These are phyloP conservation scores for Buathra laborator DNA, from an alignment of 2,888 invertebrate genomes.

Conservation along the genomic window DNA sequence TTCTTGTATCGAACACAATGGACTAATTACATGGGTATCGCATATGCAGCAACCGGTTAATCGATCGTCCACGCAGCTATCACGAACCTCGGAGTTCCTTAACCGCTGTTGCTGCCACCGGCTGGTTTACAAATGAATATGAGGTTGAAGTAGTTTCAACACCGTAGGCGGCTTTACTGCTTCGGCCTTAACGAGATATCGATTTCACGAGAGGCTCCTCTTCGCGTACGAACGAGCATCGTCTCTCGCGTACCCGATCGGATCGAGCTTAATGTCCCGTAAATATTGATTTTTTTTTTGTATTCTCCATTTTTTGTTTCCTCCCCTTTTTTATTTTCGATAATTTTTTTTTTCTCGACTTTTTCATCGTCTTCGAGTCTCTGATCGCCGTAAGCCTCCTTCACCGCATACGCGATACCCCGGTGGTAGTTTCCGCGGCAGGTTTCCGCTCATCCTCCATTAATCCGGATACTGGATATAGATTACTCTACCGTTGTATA, in stretches of 20 bases:
- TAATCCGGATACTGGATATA: slow-evolving; percentile 1
- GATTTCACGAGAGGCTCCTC: slow-evolving; percentile 30
- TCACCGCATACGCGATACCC: not conserved
- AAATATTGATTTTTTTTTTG: slow-evolving; percentile 59
- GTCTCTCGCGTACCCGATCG: not conserved
- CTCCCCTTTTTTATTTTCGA: not conserved
- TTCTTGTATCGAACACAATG: not conserved
- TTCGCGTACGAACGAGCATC: slow-evolving; percentile 8
- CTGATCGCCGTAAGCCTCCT: not conserved
- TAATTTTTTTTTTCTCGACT: not conserved
- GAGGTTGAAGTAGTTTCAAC: slow-evolving; percentile 3
- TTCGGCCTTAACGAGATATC: slow-evolving; percentile 46
- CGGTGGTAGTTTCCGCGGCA: not conserved
- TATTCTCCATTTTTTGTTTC: slow-evolving; percentile 17
- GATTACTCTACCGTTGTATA: slow-evolving; percentile 17
- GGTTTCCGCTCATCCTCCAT: not conserved
- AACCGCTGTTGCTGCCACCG: slow-evolving; percentile 22
- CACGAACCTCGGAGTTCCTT: slow-evolving; percentile 1
- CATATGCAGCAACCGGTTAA: slow-evolving; percentile 3
- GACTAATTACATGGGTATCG: not conserved
- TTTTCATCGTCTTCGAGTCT: not conserved
- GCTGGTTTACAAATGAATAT: slow-evolving; percentile 31
- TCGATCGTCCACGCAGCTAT: slow-evolving; percentile 24
- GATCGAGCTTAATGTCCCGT: slow-evolving; percentile 21
- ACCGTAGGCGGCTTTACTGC: slow-evolving; percentile 13